Evolutionary conservation across 2,113 vertebrate genomes (phyloP).

Genomic region (Muntiacus reevesi): DNA sequence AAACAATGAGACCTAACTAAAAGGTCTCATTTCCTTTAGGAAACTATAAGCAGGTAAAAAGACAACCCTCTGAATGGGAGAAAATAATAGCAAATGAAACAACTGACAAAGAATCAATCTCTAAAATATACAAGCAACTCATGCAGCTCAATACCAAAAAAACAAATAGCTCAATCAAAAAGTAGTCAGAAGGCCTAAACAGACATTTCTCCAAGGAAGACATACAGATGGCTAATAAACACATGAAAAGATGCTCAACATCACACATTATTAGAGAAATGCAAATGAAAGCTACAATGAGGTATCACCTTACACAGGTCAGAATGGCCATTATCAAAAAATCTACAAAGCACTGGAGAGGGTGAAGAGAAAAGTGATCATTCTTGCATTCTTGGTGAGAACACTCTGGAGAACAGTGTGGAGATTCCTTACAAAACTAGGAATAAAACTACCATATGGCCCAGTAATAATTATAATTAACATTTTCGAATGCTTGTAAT

Average conservation of each 20-base stretch:
- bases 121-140: not conserved
- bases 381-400: not conserved
- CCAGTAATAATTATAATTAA: not conserved
- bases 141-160: not conserved
- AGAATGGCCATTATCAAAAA: not conserved
- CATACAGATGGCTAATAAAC: not conserved
- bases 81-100: not conserved
- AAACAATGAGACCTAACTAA: not conserved
- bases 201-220: not conserved
- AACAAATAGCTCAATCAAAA: not conserved
- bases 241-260: not conserved
- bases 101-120: not conserved
- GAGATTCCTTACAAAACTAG: not conserved
- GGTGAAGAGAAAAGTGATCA: not conserved
- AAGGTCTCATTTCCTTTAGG: not conserved
- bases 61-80: not conserved
- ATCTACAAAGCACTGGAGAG: not conserved
- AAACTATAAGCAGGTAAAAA: not conserved
- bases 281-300: not conserved
- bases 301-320: not conserved
- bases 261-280: not conserved
- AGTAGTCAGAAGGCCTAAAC: not conserved
- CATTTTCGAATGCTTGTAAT: not conserved
- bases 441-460: not conserved
- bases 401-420: not conserved